Evolutionary conservation across 2,797 vertebrate species (phyloP), one percentile per base, ranked within the genome.

Genomic region (Miichthys miiuy): DNA sequence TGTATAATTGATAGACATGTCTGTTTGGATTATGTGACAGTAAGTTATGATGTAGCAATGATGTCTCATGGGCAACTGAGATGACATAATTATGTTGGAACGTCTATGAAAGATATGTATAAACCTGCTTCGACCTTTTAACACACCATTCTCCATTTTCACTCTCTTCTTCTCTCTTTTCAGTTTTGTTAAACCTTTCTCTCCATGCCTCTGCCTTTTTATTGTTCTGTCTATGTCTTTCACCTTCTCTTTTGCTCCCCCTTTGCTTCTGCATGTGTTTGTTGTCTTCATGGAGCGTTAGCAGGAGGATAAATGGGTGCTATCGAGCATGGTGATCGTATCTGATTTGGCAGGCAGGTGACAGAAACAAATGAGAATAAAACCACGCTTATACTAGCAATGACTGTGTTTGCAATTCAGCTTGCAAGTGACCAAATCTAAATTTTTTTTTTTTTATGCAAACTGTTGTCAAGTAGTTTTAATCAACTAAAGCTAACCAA

Each of bases 241-340:
- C n/a, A 6, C 8, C 18, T 41, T 77, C 2, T 2, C 56, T 2
- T 23, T 38, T 18, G 27, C 54, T 34, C 44, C 65, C 41, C 34
- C 41, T 20, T 25, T 56, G 21, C 55, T 14, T 56, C 54, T 20
- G n/a, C 63, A 11, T n/a, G 30, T 81, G 83, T 91, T 89, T 93
- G 91, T 92, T 91, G 87, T 91, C 75, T 92, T 92, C 71, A 92
- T 85, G 90, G 82, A 70, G 83, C 12, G 75, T 92, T 92, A 27
- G 79, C 89, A 72, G 75, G 69, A 88, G 69, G 52, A 64, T 84
- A 88, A 87, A 91, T 85, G 78, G 68, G 62, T 75, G 68, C 71
- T 87, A 91, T 92, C 72, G 56, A 91, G 90, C 86, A 87, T 89
- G 85, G 42, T 72, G 71, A 87, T 85, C 79, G 52, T 91, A 92